Evolutionary conservation across 2,797 vertebrate genomes (phyloP).

Genomic region (Melanotaenia maccullochi): DNA sequence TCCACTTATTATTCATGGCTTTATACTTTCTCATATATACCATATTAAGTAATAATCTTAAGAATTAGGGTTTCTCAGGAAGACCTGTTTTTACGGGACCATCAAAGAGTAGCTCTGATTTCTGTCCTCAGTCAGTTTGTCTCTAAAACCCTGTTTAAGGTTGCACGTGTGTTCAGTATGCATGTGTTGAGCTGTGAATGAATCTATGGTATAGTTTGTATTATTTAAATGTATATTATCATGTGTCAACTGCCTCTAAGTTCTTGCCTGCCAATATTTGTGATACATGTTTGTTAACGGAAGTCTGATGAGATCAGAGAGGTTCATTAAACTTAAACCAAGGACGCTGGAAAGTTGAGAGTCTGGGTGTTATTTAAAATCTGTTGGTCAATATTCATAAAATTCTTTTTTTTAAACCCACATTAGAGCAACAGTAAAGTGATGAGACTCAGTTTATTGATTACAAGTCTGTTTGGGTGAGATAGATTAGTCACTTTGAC

Average conservation of each 20-base stretch:
- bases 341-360: conserved; percentile 26
- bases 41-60: conserved; percentile 20
- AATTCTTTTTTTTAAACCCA: conserved; percentile 25
- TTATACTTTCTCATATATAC: conserved; percentile 23
- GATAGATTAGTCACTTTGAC: conserved; percentile 27
- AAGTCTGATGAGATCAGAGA: conserved; percentile 47
- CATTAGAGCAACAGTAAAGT: conserved; percentile 24
- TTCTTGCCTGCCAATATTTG: conserved; percentile 81
- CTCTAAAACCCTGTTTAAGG: conserved; percentile 21
- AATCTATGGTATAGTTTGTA: conserved; percentile 59
- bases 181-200: conserved; percentile 54
- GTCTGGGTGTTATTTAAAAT: conserved; percentile 41
- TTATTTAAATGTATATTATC: conserved; percentile 70
- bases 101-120: conserved; percentile 13
- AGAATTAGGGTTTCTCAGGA: conserved; percentile 31
- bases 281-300: conserved; percentile 69
- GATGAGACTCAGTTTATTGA: conserved; percentile 52
- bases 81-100: conserved; percentile 27
- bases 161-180: conserved; percentile 55
- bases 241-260: conserved; percentile 74
- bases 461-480: conserved; percentile 15
- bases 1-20: conserved; percentile 17
- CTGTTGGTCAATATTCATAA: conserved; percentile 38
- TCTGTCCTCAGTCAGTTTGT: conserved; percentile 24
- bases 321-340: conserved; percentile 72